phyloP scores from a whole-genome alignment of 2,888 invertebrate species.

The Harpalus rubripes region DNA sequence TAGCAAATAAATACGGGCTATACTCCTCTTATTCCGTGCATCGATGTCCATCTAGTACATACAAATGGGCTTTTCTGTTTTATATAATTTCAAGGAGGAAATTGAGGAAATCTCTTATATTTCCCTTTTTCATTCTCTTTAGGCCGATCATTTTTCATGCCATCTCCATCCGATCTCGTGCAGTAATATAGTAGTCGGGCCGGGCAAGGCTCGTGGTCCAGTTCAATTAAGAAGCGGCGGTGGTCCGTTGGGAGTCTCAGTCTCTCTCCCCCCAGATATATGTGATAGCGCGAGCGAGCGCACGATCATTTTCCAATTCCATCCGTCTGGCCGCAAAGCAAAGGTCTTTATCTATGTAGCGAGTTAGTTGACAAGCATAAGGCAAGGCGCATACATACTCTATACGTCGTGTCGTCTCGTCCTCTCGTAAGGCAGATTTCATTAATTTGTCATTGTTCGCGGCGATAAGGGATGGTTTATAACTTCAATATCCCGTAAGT shows the following conservation, averaged over 20 bases:
- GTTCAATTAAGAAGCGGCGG: slow-evolving; percentile 77
- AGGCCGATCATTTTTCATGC: slow-evolving; percentile 78
- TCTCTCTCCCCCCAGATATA: slow-evolving; percentile 68
- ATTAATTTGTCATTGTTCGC: slow-evolving; percentile 67
- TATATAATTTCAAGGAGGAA: slow-evolving; percentile 77
- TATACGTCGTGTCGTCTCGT: neutral
- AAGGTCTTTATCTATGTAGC: slow-evolving; percentile 51
- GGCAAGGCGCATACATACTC: neutral
- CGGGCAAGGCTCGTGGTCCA: slow-evolving; percentile 72
- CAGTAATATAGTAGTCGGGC: slow-evolving; percentile 69
- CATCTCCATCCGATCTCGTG: slow-evolving; percentile 76
- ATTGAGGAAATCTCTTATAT: slow-evolving; percentile 78
- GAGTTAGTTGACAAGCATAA: neutral
- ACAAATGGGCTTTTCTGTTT: slow-evolving; percentile 75
- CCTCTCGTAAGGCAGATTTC: slow-evolving; percentile 52
- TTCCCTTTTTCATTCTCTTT: slow-evolving; percentile 77
- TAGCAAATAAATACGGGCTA: too few relatives aligned
- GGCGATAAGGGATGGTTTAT: slow-evolving; percentile 67
- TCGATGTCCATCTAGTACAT: slow-evolving; percentile 70
- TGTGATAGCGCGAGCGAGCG: slow-evolving; percentile 69
- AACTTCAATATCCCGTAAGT: slow-evolving; percentile 68
- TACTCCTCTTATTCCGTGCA: too few relatives aligned
- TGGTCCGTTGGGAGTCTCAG: slow-evolving; percentile 73
- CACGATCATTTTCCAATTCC: slow-evolving; percentile 70
- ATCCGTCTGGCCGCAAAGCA: slow-evolving; percentile 32